Conservation (phyloP, 2,888 invertebrate species). For the Leptopterna dolabrata region DNA sequence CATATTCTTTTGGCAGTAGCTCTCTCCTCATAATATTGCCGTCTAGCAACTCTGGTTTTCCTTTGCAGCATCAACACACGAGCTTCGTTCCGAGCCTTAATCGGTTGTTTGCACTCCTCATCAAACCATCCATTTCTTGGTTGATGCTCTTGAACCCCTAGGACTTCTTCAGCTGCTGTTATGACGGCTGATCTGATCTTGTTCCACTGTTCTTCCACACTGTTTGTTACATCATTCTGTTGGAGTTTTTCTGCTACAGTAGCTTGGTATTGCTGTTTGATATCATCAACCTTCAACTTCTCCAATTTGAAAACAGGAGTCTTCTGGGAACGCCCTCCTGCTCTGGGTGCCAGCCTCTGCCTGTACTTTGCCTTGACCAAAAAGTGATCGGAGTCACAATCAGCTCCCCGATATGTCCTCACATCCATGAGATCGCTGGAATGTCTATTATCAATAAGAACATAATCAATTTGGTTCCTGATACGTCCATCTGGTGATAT, state of each 20-base stretch:
- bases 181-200: not conserved
- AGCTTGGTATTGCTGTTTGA: not conserved
- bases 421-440: not conserved
- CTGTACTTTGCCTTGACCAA: not conserved
- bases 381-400: not conserved
- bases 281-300: not conserved
- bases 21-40: too few relatives aligned
- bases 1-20: not conserved
- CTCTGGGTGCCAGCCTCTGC: not conserved
- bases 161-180: constrained; percentile 24
- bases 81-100: constrained; percentile 22
- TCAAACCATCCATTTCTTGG: constrained; percentile 47
- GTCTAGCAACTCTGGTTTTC: not conserved
- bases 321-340: not conserved
- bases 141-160: constrained; percentile 12
- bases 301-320: not conserved
- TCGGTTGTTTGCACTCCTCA: constrained; percentile 40
- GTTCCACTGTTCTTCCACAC: not conserved
- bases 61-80: constrained; percentile 35
- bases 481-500: not conserved
- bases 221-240: too few relatives aligned
- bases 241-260: not conserved
- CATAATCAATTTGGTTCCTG: constrained; percentile 14
- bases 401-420: not conserved
- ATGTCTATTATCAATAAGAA: not conserved